phyloP scores from a whole-genome alignment of 2,888 invertebrate genomes.

The Tenthredo notha region DNA sequence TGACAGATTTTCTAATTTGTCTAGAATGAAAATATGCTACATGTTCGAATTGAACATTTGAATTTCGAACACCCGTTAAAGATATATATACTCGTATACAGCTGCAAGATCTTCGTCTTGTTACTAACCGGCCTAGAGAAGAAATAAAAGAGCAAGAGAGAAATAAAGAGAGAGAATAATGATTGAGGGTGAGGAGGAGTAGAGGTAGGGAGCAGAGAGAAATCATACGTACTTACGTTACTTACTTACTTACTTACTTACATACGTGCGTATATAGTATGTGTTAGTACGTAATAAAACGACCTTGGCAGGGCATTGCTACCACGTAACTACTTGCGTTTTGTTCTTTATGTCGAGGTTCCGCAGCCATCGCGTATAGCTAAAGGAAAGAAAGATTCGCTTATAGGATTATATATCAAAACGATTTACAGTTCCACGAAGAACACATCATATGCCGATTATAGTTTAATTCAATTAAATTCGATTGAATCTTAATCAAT shows the following conservation, averaged over 20 bases:
- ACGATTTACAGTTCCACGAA: neutral
- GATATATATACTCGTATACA: slow-evolving; percentile 3
- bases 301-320: slow-evolving; percentile 48
- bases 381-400: neutral
- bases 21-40: neutral
- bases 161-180: neutral
- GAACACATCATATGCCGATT: neutral
- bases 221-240: neutral
- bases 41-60: neutral
- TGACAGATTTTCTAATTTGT: neutral
- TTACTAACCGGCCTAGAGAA: slow-evolving; percentile 35
- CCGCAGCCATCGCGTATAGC: neutral
- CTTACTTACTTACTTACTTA: neutral
- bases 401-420: neutral
- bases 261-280: neutral
- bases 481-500: neutral
- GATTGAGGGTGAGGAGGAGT: neutral
- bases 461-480: neutral
- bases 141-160: slow-evolving; percentile 1
- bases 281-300: neutral
- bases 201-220: neutral
- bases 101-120: slow-evolving; percentile 6
- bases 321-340: slow-evolving; percentile 29
- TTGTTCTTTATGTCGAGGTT: slow-evolving; percentile 14
- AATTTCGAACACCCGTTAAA: slow-evolving; percentile 7